A percentile compares a stretch with the other conserved stretches of the same genome.
Conservation (phyloP, 2,888 invertebrate genomes). For the Loripinus fragilis region DNA sequence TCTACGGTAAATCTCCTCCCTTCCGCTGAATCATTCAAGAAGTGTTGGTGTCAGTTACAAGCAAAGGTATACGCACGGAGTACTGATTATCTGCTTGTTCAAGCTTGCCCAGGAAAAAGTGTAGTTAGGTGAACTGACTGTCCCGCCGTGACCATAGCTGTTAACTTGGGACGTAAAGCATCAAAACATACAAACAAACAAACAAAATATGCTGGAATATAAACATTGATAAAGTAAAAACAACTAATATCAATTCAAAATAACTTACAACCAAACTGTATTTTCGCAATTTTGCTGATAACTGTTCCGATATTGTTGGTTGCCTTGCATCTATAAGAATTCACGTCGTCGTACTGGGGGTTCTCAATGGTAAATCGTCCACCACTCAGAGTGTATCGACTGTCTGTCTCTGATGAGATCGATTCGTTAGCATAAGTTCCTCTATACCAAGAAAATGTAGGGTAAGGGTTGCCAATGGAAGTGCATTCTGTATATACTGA, state of each 20-base stretch:
- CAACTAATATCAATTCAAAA: neutral
- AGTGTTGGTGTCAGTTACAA: too few relatives aligned
- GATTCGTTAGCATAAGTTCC: slow-evolving; percentile 6
- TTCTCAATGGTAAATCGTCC: neutral
- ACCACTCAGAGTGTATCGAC: slow-evolving; percentile 19
- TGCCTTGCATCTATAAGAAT: slow-evolving; percentile 95
- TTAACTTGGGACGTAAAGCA: too few relatives aligned
- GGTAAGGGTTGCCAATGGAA: slow-evolving; percentile 39
- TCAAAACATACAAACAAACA: too few relatives aligned
- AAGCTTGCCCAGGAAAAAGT: too few relatives aligned
- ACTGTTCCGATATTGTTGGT: slow-evolving; percentile 94
- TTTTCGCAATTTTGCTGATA: slow-evolving; percentile 92
- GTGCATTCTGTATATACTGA: slow-evolving; percentile 42
- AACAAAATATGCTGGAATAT: too few relatives aligned
- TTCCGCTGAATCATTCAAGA: too few relatives aligned
- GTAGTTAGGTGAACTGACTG: too few relatives aligned
- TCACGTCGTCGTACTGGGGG: slow-evolving; percentile 87
- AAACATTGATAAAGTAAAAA: too few relatives aligned
- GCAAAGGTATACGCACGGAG: too few relatives aligned
- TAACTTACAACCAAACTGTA: slow-evolving; percentile 91
- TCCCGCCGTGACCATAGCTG: too few relatives aligned
- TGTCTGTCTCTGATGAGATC: neutral
- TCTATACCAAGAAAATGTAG: slow-evolving; percentile 38
- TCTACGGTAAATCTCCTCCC: too few relatives aligned
- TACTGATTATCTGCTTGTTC: too few relatives aligned